These are phyloP conservation scores for Crotalus horridus DNA, from an alignment of 2,113 vertebrate species.

Conservation along the genomic window DNA sequence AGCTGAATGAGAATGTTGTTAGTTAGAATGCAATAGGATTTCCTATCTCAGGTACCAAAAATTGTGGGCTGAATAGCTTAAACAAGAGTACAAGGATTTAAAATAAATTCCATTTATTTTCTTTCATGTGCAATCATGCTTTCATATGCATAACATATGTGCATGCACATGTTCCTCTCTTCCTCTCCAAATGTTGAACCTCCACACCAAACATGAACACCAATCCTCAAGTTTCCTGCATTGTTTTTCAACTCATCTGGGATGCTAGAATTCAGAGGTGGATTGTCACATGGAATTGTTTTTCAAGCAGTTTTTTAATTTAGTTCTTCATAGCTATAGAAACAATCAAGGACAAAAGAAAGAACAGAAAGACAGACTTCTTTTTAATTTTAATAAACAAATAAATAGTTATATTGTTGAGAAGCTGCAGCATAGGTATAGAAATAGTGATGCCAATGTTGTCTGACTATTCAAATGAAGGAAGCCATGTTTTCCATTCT, in stretches of 20 bases:
- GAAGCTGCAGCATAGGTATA: not conserved
- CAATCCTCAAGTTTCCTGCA: not conserved
- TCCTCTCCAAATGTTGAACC: not conserved
- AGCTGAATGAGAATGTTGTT: not conserved
- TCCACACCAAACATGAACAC: not conserved
- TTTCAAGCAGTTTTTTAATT: not conserved
- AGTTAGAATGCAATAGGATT: not conserved
- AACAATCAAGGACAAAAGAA: not conserved
- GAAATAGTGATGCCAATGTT: not conserved
- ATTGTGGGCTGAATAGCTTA: not conserved
- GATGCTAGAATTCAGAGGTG: not conserved
- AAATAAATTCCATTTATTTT: not conserved
- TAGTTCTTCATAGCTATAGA: not conserved
- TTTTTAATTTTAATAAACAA: not conserved
- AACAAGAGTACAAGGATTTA: not conserved
- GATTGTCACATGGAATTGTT: not conserved
- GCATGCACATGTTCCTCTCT: not conserved
- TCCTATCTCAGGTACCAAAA: not conserved
- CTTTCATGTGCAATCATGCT: not conserved
- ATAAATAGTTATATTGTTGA: not conserved
- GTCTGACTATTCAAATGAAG: not conserved
- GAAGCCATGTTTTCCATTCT: conserved; percentile 31
- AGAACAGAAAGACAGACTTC: not conserved
- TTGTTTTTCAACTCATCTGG: not conserved
- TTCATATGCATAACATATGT: not conserved